Percentiles rank a stretch among this genome's conserved stretches.
These are phyloP conservation scores for Hetaerina titia DNA, from an alignment of 2,888 invertebrate species.

Conservation along the genomic window DNA sequence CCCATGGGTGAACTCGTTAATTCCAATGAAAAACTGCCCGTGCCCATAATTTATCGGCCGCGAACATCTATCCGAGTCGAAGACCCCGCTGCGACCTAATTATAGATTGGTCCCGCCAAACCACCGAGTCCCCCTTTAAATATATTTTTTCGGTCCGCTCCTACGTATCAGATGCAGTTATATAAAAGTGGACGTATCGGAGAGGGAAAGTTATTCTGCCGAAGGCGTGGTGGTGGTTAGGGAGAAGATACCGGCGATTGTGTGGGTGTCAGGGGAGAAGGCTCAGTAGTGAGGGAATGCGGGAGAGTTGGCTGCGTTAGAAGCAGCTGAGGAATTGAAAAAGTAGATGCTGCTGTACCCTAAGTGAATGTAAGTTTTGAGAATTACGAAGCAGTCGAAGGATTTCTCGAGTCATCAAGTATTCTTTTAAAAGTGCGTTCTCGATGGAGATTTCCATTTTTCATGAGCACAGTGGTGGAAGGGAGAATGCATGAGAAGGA, in stretches of 20 bases:
- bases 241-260: not conserved
- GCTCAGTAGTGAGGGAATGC: not conserved
- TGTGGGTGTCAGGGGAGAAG: not conserved
- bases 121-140: not conserved
- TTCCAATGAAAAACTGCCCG: not conserved
- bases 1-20: slow-evolving; percentile 3
- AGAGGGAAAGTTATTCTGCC: slow-evolving; percentile 12
- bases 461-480: too few species aligned
- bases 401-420: too few species aligned
- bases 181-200: slow-evolving; percentile 16
- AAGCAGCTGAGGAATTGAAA: too few species aligned
- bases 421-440: too few species aligned
- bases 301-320: not conserved
- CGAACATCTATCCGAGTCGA: slow-evolving; percentile 15
- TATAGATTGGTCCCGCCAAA: slow-evolving; percentile 31
- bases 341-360: too few species aligned
- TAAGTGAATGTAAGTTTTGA: too few species aligned
- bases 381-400: too few species aligned
- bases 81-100: not conserved
- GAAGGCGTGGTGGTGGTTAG: not conserved
- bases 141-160: slow-evolving; percentile 2
- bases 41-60: not conserved
- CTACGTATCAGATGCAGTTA: slow-evolving; percentile 34
- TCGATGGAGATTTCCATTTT: too few species aligned
- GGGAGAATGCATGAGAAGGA: too few species aligned